Evolutionary conservation across 2,797 vertebrate species (phyloP), one percentile per base, ranked within the genome.

Genomic region (Ptychobarbus kaznakovi): DNA sequence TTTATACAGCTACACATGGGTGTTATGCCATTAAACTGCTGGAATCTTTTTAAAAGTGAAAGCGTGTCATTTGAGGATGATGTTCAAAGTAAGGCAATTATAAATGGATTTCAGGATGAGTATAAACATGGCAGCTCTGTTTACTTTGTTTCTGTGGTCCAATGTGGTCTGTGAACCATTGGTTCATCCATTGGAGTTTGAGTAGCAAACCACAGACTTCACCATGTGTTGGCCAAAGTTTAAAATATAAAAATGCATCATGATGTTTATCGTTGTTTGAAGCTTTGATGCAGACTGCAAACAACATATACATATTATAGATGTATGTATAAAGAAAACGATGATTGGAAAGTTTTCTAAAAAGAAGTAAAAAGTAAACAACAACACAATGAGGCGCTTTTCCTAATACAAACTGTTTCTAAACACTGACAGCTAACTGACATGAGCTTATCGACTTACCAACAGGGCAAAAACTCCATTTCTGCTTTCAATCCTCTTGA

Each of bases 401-500:
- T 22, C 73, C 66, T 40, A 40, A 40, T 25, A 38, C 53, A 42
- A 25, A 22, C 28, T 15, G 8, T 82, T 65, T 38, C 25, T 11
- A 65, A n/a, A 83, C 44, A 69, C 63, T 69, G 25, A 77, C 58
- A 42, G 18, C 83, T 70, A 70, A 32, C 76, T 51, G 18, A 51
- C 66, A 77, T 18, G 5, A 10, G 69, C 78, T 79, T 22, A 58
- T 46, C 1, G 86, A 96, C 95, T 96, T 94, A 96, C 96, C 95
- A 96, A 94, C 90, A 96, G 90, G 42, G 95, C 94, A 96, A 96
- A 96, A 93, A 96, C 95, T 95, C 96, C 95, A 51, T 96, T 96
- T 95, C 95, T 96, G 95, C 96, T 96, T 90, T 96, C 96, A 95
- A 96, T 96, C 95, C 96, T 96, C 95, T 96, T 96, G 95, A 96